Evolutionary conservation across 2,888 invertebrate species (phyloP).

Genomic region (Eumerus sabulonum): DNA sequence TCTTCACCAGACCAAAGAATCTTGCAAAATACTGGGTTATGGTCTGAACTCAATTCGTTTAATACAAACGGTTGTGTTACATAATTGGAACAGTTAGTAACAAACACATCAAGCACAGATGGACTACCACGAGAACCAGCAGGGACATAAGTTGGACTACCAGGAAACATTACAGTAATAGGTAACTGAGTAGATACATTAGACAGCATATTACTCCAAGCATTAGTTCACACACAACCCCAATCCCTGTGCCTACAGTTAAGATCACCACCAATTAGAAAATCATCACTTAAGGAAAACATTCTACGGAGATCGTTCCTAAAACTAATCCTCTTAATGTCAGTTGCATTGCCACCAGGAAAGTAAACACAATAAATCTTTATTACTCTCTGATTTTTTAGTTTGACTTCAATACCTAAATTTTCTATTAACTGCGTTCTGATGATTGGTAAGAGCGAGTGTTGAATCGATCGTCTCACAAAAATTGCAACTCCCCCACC

Average conservation of each 20-base stretch:
- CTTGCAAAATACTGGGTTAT: too few species aligned
- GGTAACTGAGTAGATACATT: too few species aligned
- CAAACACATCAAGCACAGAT: background rate
- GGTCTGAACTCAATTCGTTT: too few species aligned
- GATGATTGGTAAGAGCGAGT: constrained; percentile 7
- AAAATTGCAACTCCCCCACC: constrained; percentile 15
- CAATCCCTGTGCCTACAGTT: constrained; percentile 33
- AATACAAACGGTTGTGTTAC: too few species aligned
- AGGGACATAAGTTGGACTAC: too few species aligned
- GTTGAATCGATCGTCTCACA: constrained; percentile 18
- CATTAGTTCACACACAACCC: too few species aligned
- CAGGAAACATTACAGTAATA: too few species aligned
- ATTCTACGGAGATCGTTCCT: constrained; percentile 5
- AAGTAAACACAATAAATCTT: background rate
- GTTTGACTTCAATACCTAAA: constrained; percentile 12
- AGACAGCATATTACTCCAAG: background rate
- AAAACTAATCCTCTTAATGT: background rate
- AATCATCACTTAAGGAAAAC: background rate
- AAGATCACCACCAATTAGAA: constrained; percentile 21
- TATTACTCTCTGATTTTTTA: constrained; percentile 1
- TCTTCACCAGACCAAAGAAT: too few species aligned
- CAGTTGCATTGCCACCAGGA: background rate
- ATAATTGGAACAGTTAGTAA: background rate
- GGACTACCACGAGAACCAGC: too few species aligned
- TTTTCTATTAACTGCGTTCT: constrained; percentile 17